Base-by-base conservation (phyloP, 2,888 invertebrate species). In the Mythimna vitellina region DNA sequence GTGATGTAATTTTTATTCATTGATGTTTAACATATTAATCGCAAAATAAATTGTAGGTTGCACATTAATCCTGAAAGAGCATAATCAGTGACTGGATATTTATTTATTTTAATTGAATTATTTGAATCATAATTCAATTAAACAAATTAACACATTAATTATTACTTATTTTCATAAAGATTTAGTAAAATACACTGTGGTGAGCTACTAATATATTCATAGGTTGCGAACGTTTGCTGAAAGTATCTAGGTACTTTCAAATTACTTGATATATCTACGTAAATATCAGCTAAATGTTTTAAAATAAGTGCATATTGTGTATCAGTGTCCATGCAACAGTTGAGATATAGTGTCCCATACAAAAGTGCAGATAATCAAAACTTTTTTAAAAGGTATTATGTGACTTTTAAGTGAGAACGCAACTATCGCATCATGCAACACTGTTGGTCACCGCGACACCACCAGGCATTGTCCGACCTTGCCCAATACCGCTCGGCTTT, bases 1-100 rank as follows among this genome's bases (percentile, higher is more conserved):
- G 53, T 42, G 20, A 62, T 63, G 35, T 57, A n/a, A 57, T 49
- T 73, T 65, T 73, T 73, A 78, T 78, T 68, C 17, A 67, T 57
- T 49, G 32, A 17, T 29, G 25, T 62, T 54, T 54, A 25, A 20
- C 49, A 51, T 65, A 38, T 63, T 54, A 49, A 54, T 38, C 3
- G 29, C 29, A 42, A 58, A 64, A 29, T 35, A 61, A 32, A 68
- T 51, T 61, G 17, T 22, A 53, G 35, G 6, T 10, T 46, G 14
- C 22, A 17, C 14, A 12, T 42, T 51, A 17, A 74, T n/a, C 1
- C 17, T n/a, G 3, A 12, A 42, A 49, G 22, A 20, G 6, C 10
- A 7, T 46, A 58, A 58, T 0, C 38, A 56, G 1, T 54, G 14
- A 17, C 51, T 0, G 25, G 25, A 60, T 0, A 53, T 2, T 51